phyloP scores from a whole-genome alignment of 2,113 vertebrate species.

The Gracilinanus agilis region DNA sequence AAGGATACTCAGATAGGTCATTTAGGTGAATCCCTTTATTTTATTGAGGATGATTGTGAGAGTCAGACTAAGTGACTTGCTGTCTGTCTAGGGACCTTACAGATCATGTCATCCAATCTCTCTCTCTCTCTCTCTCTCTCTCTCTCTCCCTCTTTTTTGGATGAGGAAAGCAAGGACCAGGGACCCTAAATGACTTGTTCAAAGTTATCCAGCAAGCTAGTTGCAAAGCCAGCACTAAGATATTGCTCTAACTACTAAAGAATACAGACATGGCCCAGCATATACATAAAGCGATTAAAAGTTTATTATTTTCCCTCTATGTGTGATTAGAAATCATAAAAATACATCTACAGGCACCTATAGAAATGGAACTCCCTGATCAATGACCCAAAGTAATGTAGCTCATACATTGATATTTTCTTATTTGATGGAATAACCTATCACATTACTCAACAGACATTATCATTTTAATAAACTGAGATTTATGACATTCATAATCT shows the following conservation, averaged over 20 bases:
- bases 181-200: background rate
- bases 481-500: constrained; percentile 68
- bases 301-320: background rate
- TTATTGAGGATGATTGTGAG: background rate
- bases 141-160: background rate
- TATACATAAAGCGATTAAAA: background rate
- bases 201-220: background rate
- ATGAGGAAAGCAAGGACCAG: background rate
- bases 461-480: constrained; percentile 64
- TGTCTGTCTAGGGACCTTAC: background rate
- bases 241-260: background rate
- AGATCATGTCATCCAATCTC: background rate
- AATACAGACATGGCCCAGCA: background rate
- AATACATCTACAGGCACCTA: background rate
- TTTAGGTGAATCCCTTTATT: background rate
- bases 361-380: background rate
- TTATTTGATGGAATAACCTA: constrained; percentile 48
- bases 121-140: background rate
- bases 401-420: background rate
- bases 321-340: background rate
- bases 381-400: background rate
- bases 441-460: constrained; percentile 18
- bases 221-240: background rate
- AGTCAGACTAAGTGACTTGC: background rate
- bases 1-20: background rate